phyloP scores from a whole-genome alignment of 2,888 invertebrate species.

The Drosophila anomelani region DNA sequence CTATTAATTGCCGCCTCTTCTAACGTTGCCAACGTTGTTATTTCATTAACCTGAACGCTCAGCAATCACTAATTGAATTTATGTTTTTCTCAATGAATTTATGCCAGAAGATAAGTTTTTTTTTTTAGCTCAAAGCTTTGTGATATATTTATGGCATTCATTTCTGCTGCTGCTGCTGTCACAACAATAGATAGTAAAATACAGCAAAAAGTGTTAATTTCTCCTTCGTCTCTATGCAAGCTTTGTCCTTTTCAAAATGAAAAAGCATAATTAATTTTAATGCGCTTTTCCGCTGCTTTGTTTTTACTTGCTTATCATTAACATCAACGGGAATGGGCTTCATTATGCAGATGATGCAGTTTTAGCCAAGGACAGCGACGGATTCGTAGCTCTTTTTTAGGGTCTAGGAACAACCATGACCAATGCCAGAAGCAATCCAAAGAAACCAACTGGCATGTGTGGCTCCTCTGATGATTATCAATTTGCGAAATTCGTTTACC shows the following conservation, averaged over 20 bases:
- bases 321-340: constrained; percentile 32
- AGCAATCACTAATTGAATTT: constrained; percentile 68
- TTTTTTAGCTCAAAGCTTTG: constrained; percentile 20
- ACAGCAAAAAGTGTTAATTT: constrained; percentile 19
- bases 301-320: constrained; percentile 26
- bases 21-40: constrained; percentile 47
- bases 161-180: constrained; percentile 60
- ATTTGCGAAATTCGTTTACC: constrained; percentile 60
- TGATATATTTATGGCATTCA: constrained; percentile 46
- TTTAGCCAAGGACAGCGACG: constrained; percentile 15
- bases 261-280: constrained; percentile 58
- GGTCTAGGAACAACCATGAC: background rate
- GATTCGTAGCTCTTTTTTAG: background rate
- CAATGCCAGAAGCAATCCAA: constrained; percentile 16
- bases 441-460: constrained; percentile 4
- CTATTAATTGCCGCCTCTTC: constrained; percentile 66
- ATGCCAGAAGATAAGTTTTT: background rate
- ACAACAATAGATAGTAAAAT: constrained; percentile 58
- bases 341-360: constrained; percentile 34
- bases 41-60: constrained; percentile 60
- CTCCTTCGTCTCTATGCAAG: constrained; percentile 10
- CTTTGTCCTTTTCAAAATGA: constrained; percentile 8
- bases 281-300: constrained; percentile 55
- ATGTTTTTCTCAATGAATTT: constrained; percentile 50
- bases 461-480: constrained; percentile 64